Evolutionary conservation across 2,888 invertebrate genomes (phyloP).

Genomic region (Rutpela maculata): DNA sequence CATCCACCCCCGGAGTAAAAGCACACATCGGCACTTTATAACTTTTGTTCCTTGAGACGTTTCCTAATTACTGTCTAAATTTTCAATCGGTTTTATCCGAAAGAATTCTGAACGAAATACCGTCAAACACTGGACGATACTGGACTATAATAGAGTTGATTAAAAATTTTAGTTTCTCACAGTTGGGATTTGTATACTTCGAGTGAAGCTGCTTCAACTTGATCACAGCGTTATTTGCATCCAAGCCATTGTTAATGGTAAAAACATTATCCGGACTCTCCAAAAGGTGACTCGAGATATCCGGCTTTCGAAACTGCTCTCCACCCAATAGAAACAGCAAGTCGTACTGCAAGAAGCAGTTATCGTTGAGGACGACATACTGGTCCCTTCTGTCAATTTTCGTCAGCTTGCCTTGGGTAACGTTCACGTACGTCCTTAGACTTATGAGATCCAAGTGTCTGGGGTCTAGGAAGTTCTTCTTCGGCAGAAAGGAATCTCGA

Average conservation of each 20-base stretch:
- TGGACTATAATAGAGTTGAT: too few relatives aligned
- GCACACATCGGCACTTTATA: too few relatives aligned
- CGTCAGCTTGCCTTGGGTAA: constrained; percentile 78
- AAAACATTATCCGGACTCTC: constrained; percentile 78
- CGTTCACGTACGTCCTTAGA: constrained; percentile 80
- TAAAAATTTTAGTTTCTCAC: constrained; percentile 40
- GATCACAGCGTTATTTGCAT: constrained; percentile 75
- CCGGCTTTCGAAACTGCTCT: constrained; percentile 77
- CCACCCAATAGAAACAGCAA: constrained; percentile 77
- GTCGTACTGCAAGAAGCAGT: constrained; percentile 75
- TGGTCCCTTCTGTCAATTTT: constrained; percentile 72
- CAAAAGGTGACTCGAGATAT: constrained; percentile 63
- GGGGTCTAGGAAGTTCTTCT: constrained; percentile 76
- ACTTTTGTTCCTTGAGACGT: too few relatives aligned
- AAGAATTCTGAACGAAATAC: too few relatives aligned
- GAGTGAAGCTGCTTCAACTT: constrained; percentile 62
- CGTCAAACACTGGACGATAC: too few relatives aligned
- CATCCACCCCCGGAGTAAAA: too few relatives aligned
- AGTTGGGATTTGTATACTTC: constrained; percentile 37
- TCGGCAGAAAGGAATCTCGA: constrained; percentile 75
- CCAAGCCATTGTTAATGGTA: constrained; percentile 77
- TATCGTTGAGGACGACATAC: constrained; percentile 76
- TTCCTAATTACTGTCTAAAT: too few relatives aligned
- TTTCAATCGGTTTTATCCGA: too few relatives aligned
- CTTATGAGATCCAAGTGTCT: constrained; percentile 77